Evolutionary conservation across 2,888 invertebrate species (phyloP), one percentile per base, ranked within the genome.

Genomic region (Torymus texanus): DNA sequence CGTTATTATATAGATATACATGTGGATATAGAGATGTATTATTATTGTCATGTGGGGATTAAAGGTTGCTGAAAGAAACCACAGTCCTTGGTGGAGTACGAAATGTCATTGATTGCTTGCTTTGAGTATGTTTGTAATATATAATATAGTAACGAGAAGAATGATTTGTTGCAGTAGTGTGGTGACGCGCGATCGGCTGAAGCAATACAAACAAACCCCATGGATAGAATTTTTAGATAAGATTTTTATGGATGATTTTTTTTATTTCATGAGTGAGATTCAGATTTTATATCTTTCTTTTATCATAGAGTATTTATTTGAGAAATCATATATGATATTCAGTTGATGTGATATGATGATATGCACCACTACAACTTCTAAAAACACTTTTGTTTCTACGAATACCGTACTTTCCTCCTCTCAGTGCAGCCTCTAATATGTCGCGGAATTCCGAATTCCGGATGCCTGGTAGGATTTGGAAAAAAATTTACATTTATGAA

Each of bases 381-480:
- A 14, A 41, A 13, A 71, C 50, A 72, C 56, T 78, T 80, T 41
- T 74, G 70, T 73, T 76, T 16, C 70, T 66, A 68, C 62, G 63
- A 51, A 78, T 81, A 79, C 79, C 71, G 77, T 74, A 80, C 77
- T 77, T 80, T 79, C 79, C 81, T 81, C 79, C 81, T 81, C 79
- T 71, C 4, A 81, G 59, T 51, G 81, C 78, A 59, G 79, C 79
- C 58, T 81, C 81, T 81, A 81, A 81, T 71, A 81, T 81, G 74
- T 79, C 81, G 78, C 81, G 81, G 58, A 81, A 81, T 79, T 81
- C 81, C 62, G 79, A 81, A 78, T 81, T 81, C 67, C 76, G 66
- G 75, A 79, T 81, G n/a, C 81, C 79, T 81, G 77, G 66, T 65
- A 67, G 63, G 73, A 63, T 79, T 81, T 51, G 65, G 61, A 81